A percentile compares a stretch with the other conserved stretches of the same genome.
Conservation (phyloP, 2,113 vertebrate genomes). For the Sminthopsis crassicaudata region DNA sequence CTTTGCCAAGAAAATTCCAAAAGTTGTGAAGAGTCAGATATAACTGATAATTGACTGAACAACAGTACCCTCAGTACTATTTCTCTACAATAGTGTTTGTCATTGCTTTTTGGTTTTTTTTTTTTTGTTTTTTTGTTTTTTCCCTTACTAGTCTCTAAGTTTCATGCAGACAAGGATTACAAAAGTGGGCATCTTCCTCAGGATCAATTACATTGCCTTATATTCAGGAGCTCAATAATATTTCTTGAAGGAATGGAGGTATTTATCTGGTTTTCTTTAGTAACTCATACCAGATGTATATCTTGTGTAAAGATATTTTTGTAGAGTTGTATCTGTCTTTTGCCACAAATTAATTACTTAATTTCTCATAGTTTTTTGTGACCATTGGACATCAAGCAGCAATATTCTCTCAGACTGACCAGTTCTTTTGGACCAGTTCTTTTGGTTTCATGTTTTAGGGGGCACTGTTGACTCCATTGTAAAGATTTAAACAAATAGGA, state of each 20-base stretch:
- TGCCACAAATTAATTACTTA: neutral
- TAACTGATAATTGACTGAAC: too few species aligned
- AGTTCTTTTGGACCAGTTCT: neutral
- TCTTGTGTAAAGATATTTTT: neutral
- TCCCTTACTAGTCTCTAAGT: too few species aligned
- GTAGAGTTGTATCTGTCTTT: neutral
- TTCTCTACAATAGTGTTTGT: too few species aligned
- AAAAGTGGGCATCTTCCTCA: too few species aligned
- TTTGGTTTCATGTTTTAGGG: neutral
- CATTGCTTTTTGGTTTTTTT: too few species aligned
- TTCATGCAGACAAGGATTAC: too few species aligned
- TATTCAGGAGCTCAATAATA: neutral
- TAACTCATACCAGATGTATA: neutral
- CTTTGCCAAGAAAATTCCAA: too few species aligned
- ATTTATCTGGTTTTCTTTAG: neutral
- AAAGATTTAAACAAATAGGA: neutral
- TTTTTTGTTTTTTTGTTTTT: too few species aligned
- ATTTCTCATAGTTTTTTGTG: neutral
- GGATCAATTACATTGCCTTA: too few species aligned
- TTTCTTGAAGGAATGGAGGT: neutral
- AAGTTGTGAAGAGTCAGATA: too few species aligned
- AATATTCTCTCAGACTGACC: neutral
- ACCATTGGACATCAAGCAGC: neutral
- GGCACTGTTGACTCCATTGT: neutral
- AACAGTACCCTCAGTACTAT: too few species aligned